Evolutionary conservation across 1,140 invertebrate species (phyloP).

Genomic region (Papilio dardanus): DNA sequence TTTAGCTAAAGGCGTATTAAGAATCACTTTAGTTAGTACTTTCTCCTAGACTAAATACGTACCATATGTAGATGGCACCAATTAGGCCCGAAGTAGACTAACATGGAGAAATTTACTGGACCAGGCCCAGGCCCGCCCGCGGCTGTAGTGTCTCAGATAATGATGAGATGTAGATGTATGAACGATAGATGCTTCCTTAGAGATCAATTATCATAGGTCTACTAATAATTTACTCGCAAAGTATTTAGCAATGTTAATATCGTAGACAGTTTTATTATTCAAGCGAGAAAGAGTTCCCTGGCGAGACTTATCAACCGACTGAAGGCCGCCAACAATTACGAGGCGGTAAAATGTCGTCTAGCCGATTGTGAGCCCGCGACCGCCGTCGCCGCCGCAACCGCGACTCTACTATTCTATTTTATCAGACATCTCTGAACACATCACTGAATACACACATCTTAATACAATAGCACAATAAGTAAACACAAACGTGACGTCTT

Average conservation of each 20-base stretch:
- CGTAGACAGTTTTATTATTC: conserved; percentile 23
- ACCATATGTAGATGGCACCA: too few relatives aligned
- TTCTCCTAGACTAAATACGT: too few relatives aligned
- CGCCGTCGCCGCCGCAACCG: too few relatives aligned
- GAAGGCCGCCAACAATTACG: conserved; percentile 22
- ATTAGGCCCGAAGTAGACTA: too few relatives aligned
- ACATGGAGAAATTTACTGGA: too few relatives aligned
- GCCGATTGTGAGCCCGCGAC: background rate
- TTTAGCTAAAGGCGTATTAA: too few relatives aligned
- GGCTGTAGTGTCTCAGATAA: too few relatives aligned
- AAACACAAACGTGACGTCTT: background rate
- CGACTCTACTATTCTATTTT: background rate
- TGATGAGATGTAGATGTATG: too few relatives aligned
- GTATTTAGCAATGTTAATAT: conserved; percentile 11
- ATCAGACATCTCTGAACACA: background rate
- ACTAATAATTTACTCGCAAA: background rate
- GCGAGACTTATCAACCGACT: conserved; percentile 11
- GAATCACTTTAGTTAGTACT: too few relatives aligned
- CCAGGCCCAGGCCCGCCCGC: too few relatives aligned
- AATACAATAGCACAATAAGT: background rate
- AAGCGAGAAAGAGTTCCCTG: conserved; percentile 14
- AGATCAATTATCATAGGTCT: background rate
- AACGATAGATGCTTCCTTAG: too few relatives aligned
- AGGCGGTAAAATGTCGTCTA: conserved; percentile 12
- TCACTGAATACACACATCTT: conserved; percentile 11